Base-by-base conservation (phyloP, 2,797 vertebrate genomes). In the Silurus lanzhouensis region DNA sequence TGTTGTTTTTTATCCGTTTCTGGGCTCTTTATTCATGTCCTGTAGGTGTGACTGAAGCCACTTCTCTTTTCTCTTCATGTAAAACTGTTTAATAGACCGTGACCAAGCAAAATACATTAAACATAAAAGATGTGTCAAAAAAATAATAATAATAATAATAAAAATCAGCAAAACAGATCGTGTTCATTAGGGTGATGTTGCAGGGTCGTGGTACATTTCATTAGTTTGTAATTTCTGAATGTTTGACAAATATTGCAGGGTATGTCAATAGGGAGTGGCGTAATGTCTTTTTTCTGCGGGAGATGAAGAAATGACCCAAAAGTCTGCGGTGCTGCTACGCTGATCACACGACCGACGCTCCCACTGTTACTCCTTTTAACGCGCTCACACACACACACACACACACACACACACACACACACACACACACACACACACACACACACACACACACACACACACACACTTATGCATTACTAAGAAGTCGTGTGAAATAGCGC, bases 141-240 rank as follows among this genome's bases (percentile, higher is more conserved):
- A 88, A 90, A 38, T 66, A 27, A 67, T 15, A 67, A 67, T 60
- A 60, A 60, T 60, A 60, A 60, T 60, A 60, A 60, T 60, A 19
- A 89, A 46, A 92, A 76, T 75, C 72, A 17, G 48, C 72, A 19
- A 94, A 95, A 95, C 96, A 95, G 95, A 96, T 96, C 95, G 95
- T 96, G 96, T 97, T 98, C 98, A 98, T 99, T 98, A 98, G 97
- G 94, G 92, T 92, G 93, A 97, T 97, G 96, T 98, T 96, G 94
- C 94, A 97, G 97, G 96, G 96, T 96, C 96, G 95, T 94, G 95
- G 95, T 97, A 97, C 96, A 97, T 98, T 99, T 98, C 97, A 98
- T 98, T 99, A 97, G 97, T 97, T 97, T 97, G 96, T 97, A 97
- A 98, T 98, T 99, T 97, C 98, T 97, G 96, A 97, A 97, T 98